Conservation (phyloP, 37 sponge, comb jelly and placozoan species). For the Beroe ovata region DNA sequence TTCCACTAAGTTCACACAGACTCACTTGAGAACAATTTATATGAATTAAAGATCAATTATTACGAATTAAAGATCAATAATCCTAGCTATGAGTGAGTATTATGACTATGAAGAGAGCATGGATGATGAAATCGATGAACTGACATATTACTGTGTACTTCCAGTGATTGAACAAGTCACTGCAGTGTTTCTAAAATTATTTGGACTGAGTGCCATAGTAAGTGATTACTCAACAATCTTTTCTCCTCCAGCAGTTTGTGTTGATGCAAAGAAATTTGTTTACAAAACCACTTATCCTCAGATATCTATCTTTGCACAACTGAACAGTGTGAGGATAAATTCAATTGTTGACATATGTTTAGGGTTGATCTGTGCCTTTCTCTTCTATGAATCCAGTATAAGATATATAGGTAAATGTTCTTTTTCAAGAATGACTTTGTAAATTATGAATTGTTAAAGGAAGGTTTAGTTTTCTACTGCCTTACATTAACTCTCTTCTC, state of each 20-base stretch:
- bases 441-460: too few relatives aligned
- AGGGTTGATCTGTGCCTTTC: slow-evolving; percentile 21
- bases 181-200: slow-evolving; percentile 40
- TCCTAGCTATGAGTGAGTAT: not conserved
- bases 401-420: not conserved
- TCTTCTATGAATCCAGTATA: slow-evolving; percentile 31
- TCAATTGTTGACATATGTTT: not conserved
- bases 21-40: too few relatives aligned
- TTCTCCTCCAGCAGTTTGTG: too few relatives aligned
- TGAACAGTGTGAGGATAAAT: not conserved
- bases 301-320: not conserved
- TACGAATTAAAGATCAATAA: too few relatives aligned
- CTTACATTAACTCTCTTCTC: not conserved
- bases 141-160: slow-evolving; percentile 22
- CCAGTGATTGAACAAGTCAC: slow-evolving; percentile 47
- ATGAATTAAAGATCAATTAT: too few relatives aligned
- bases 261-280: too few relatives aligned
- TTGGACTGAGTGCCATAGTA: slow-evolving; percentile 28
- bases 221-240: too few relatives aligned
- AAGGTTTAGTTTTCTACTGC: too few relatives aligned
- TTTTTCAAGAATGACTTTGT: too few relatives aligned
- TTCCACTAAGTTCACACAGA: too few relatives aligned
- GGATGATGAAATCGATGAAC: not conserved
- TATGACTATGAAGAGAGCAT: not conserved
- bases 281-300: too few relatives aligned